Evolutionary conservation across 37 sponge, comb jelly and placozoan genomes (phyloP), one percentile per base, ranked within the genome.

Genomic region (Beroe forskalii): DNA sequence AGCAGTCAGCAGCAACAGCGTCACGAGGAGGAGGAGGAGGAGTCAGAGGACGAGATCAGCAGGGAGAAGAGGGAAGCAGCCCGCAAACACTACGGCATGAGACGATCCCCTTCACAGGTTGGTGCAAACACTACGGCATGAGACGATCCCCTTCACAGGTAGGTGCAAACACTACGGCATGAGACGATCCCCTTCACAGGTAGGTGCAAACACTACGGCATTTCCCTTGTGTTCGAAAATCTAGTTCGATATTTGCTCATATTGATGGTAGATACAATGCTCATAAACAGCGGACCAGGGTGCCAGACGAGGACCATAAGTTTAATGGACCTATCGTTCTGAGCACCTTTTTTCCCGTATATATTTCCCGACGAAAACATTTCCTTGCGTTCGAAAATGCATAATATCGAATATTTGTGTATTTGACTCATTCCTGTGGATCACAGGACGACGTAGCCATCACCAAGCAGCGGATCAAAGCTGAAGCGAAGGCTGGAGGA

Each of bases 1-100:
- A 43, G 6, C n/a, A 41, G 17, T 41, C 44, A 14, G 86, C 55
- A 48, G 55, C 6, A 48, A 12, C 55, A 48, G 12, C 6, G 6
- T 12, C 55, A 12, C 6, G 55, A 48, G 55, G 72, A 9, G 19
- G 86, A 80, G 3, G 86, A 80, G 28, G 25, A 43, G 6, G 44
- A 41, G 17, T 41, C 44, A 14, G 86, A 80, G 44, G 86, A 80
- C 55, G 55, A 80, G 48, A 44, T 80, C 1, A 44, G 55, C 31
- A 23, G 86, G 40, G 86, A 80, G 55, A 80, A 80, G 86, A 80
- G 42, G 42, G 86, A 80, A 27, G 86, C 86, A 6, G 86, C 86
- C 25, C 1, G 86, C 12, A 80, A 38, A 24, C 86, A 80, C 55
- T 80, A 80, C 86, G 86, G 86, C 14, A 80, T 80, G 33, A 33